Percentiles rank a stretch among this genome's conserved stretches.
Conservation (phyloP, 2,888 invertebrate genomes). For the Corythucha ciliata region DNA sequence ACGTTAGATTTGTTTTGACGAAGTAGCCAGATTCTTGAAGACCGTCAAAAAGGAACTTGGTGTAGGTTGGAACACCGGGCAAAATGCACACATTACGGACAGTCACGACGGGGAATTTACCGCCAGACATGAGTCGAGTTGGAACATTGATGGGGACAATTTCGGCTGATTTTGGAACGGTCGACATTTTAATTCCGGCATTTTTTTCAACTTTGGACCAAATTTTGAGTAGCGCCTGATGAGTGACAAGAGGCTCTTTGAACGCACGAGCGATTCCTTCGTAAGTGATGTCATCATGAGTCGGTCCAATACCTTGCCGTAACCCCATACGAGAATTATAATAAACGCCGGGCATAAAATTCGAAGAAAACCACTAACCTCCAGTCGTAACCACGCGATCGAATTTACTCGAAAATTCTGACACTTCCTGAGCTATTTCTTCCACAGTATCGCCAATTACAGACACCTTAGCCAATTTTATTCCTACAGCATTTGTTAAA, state of each 20-base stretch:
- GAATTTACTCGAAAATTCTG: conserved; percentile 49
- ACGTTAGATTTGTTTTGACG: conserved; percentile 21
- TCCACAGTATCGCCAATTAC: conserved; percentile 57
- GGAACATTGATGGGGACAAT: conserved; percentile 39
- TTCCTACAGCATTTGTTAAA: too few species aligned
- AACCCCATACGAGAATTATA: background rate
- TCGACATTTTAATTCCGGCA: conserved; percentile 37
- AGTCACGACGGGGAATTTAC: conserved; percentile 35
- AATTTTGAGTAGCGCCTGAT: conserved; percentile 39
- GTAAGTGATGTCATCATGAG: conserved; percentile 60
- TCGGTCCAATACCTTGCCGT: conserved; percentile 52
- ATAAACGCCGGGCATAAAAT: background rate
- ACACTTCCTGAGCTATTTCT: conserved; percentile 55
- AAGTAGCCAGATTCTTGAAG: conserved; percentile 31
- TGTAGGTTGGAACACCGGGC: conserved; percentile 51
- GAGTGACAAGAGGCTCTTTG: conserved; percentile 38
- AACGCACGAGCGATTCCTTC: conserved; percentile 47
- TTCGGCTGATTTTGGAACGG: conserved; percentile 41
- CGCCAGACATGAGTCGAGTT: conserved; percentile 16
- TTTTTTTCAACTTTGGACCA: conserved; percentile 31
- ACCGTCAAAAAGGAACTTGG: conserved; percentile 37
- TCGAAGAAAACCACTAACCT: conserved; percentile 41
- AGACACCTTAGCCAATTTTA: conserved; percentile 48
- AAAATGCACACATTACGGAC: conserved; percentile 51
- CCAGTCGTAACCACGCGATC: conserved; percentile 64